A percentile compares a stretch with the other conserved stretches of the same genome.
These are phyloP conservation scores for Tenebrosternarchus preto DNA, from an alignment of 2,113 vertebrate species.

Conservation along the genomic window DNA sequence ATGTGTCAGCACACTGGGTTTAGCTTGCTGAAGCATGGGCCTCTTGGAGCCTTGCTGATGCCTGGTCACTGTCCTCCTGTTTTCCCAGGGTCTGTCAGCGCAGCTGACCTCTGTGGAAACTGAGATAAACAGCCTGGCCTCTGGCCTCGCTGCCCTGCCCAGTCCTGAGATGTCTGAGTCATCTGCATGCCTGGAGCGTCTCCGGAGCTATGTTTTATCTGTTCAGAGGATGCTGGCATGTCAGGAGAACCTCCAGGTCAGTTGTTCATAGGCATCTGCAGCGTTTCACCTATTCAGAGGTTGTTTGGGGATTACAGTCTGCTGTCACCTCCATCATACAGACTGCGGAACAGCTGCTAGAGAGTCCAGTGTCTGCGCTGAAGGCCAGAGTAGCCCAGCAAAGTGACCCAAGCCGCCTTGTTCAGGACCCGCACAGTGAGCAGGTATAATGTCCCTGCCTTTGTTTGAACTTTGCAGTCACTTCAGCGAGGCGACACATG, in stretches of 20 bases:
- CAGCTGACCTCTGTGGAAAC: conserved; percentile 69
- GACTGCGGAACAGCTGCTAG: conserved; percentile 67
- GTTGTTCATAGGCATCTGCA: too few species aligned
- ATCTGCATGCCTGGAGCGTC: conserved; percentile 70
- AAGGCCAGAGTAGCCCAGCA: conserved; percentile 66
- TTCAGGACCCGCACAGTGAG: conserved; percentile 74
- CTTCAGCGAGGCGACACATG: too few species aligned
- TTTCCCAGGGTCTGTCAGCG: conserved; percentile 57
- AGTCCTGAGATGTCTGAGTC: conserved; percentile 61
- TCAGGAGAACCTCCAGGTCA: too few species aligned
- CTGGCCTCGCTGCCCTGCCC: conserved; percentile 57
- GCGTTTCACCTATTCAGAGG: too few species aligned
- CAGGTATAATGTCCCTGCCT: conserved; percentile 73
- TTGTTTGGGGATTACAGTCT: too few species aligned
- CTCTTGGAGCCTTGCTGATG: too few species aligned
- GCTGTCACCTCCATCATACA: too few species aligned
- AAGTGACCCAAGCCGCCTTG: conserved; percentile 60
- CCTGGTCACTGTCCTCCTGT: background rate
- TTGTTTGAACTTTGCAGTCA: background rate
- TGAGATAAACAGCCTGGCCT: conserved; percentile 71
- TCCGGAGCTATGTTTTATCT: conserved; percentile 70
- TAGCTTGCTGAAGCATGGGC: background rate
- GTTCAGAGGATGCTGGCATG: conserved; percentile 65
- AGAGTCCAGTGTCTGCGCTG: conserved; percentile 71
- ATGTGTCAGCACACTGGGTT: background rate